A percentile compares a stretch with the other conserved stretches of the same genome.
Evolutionary conservation across 1,140 invertebrate species (phyloP).

Genomic region (Drosophila rhopaloa): DNA sequence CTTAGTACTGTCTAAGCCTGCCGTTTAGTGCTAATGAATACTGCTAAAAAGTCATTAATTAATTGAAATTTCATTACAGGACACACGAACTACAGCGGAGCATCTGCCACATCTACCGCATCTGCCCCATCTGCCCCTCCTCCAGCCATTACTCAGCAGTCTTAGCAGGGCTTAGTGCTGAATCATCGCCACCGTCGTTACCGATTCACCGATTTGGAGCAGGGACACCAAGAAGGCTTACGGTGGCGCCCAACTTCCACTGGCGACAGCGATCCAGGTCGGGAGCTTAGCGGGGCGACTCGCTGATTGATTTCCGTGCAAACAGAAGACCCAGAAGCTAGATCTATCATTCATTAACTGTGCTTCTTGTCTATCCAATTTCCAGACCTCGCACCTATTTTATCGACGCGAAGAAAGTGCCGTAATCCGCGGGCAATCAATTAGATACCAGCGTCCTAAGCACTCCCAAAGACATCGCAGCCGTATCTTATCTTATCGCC

Average conservation of each 20-base stretch:
- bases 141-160: conserved; percentile 46
- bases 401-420: conserved; percentile 72
- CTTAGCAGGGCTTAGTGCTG: conserved; percentile 40
- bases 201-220: conserved; percentile 32
- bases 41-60: conserved; percentile 78
- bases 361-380: conserved; percentile 45
- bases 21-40: conserved; percentile 78
- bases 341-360: conserved; percentile 68
- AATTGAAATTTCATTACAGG: conserved; percentile 70
- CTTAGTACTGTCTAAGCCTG: conserved; percentile 31
- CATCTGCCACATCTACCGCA: conserved; percentile 1
- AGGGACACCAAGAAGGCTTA: conserved; percentile 48
- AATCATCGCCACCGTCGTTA: conserved; percentile 39
- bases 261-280: conserved; percentile 29
- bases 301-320: conserved; percentile 71
- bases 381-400: conserved; percentile 28
- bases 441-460: conserved; percentile 67
- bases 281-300: conserved; percentile 50
- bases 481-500: conserved; percentile 67
- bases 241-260: conserved; percentile 58
- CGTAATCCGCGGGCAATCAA: conserved; percentile 72
- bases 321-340: conserved; percentile 8
- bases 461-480: conserved; percentile 52
- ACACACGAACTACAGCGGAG: conserved; percentile 18
- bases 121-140: neutral